A percentile compares a stretch with the other conserved stretches of the same genome.
Evolutionary conservation across 2,113 vertebrate species (phyloP).

Genomic region (Ceyx margarethae): DNA sequence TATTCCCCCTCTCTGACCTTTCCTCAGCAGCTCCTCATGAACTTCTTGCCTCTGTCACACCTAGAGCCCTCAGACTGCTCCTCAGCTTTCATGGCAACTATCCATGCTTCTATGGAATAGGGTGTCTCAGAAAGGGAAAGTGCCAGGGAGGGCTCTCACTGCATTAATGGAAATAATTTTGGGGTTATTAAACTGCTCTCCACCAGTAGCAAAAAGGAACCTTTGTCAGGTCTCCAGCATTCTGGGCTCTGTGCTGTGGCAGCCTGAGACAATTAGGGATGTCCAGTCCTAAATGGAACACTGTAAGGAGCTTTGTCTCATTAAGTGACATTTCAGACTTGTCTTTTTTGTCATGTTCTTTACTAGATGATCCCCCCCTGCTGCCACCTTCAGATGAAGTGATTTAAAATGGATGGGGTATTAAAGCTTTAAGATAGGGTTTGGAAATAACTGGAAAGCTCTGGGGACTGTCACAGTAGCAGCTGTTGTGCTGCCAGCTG

Average conservation of each 20-base stretch:
- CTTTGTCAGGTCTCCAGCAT: not conserved
- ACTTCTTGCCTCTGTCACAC: not conserved
- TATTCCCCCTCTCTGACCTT: not conserved
- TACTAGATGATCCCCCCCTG: not conserved
- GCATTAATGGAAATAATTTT: not conserved
- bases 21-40: not conserved
- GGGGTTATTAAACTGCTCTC: not conserved
- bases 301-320: conserved; percentile 10
- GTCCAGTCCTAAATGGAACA: not conserved
- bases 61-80: not conserved
- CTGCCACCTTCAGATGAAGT: conserved; percentile 18
- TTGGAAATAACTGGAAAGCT: conserved; percentile 54
- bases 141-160: not conserved
- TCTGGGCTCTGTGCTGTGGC: not conserved
- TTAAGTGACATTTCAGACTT: not conserved
- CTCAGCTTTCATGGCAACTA: not conserved
- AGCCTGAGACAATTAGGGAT: not conserved
- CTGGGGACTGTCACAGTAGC: conserved; percentile 8
- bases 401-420: conserved; percentile 26
- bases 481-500: conserved; percentile 48
- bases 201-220: not conserved
- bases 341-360: not conserved
- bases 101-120: not conserved
- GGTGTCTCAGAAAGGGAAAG: not conserved
- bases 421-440: conserved; percentile 32